Evolutionary conservation across 2,113 vertebrate genomes (phyloP).

Genomic region (Eonycteris spelaea): DNA sequence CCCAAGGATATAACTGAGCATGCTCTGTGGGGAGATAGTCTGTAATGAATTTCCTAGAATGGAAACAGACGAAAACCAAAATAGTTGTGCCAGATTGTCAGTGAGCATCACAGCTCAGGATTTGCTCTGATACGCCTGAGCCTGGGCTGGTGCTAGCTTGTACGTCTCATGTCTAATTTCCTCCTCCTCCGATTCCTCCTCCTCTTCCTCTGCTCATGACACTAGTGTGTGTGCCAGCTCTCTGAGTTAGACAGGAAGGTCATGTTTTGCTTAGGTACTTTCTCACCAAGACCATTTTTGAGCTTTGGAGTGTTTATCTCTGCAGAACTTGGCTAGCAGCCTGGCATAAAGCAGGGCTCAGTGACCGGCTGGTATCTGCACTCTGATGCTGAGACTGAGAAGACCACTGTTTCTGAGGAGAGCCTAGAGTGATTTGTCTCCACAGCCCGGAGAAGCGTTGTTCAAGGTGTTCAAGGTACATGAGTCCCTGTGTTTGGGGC

Average conservation of each 20-base stretch:
- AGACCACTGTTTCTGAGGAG: background rate
- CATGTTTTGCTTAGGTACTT: background rate
- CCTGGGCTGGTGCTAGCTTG: background rate
- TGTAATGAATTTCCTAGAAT: constrained; percentile 34
- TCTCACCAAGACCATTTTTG: background rate
- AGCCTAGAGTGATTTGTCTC: background rate
- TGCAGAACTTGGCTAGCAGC: background rate
- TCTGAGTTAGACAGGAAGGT: background rate
- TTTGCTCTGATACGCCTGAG: background rate
- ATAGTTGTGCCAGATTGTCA: background rate
- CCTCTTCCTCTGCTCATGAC: background rate
- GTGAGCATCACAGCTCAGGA: background rate
- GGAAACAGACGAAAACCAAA: constrained; percentile 33
- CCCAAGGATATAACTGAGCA: background rate
- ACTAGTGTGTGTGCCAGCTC: background rate
- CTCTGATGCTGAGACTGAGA: background rate
- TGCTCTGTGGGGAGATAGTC: constrained; percentile 41
- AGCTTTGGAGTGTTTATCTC: background rate
- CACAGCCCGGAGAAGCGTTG: background rate
- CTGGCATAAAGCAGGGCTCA: background rate
- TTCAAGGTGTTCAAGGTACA: background rate
- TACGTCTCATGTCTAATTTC: background rate
- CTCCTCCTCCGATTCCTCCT: background rate
- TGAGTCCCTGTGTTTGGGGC: background rate
- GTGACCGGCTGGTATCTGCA: background rate